Evolutionary conservation across 2,113 vertebrate genomes (phyloP), one percentile per base, ranked within the genome.

Genomic region (Spea bombifrons): DNA sequence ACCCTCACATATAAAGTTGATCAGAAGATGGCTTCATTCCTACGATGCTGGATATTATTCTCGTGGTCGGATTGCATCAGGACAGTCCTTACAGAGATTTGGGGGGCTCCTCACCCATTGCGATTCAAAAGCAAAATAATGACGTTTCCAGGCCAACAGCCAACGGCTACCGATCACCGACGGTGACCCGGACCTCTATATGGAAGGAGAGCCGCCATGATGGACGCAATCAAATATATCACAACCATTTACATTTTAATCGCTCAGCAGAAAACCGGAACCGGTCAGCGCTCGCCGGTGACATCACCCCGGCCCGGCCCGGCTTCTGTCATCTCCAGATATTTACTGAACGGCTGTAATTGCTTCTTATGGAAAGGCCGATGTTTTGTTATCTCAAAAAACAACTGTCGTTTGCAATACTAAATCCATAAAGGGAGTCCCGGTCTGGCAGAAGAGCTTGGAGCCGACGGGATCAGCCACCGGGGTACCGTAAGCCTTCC

Each of bases 381-480:
- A 85, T 73, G 75, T 46, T 85, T 63, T 73, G 61, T 86, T 85
- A 85, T 82, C 76, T 30, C 30, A 30, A 86, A 74, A 83, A 57
- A 83, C 52, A 72, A 81, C 75, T 81, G 82, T 67, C 83, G 70
- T 86, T 86, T 87, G 75, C 82, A 85, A 69, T 85, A 75, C 65
- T 84, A 85, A 80, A 84, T 83, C 83, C 84, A 84, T 86, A 85
- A 87, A 78, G 83, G 83, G 84, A 84, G 84, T 83, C 83, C 82
- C 84, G 85, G 81, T 81, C 81, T 85, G 83, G 84, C 82, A 83
- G 82, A 85, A 88, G 85, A 88, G 85, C 87, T 81, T 84, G 82
- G 75, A 79, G 84, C 73, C 84, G 81, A 78, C 6, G 78, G 75
- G 65, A 74, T 63, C 83, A 82, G 82, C 47, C 80, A 84, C 83